These are phyloP conservation scores for Drosophila testacea DNA, from an alignment of 2,888 invertebrate genomes.

Conservation along the genomic window DNA sequence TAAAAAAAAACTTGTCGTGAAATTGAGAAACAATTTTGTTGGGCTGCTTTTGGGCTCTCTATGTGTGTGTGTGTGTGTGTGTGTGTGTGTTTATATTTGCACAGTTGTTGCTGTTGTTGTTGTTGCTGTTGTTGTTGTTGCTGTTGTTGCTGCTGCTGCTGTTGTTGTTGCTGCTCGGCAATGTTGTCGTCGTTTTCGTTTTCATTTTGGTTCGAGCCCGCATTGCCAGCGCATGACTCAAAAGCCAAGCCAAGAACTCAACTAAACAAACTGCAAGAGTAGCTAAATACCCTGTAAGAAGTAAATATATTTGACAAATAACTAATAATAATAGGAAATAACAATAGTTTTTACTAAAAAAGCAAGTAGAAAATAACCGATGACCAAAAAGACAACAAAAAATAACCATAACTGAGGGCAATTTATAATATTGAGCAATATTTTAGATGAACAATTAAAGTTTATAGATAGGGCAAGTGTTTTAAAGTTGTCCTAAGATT, in stretches of 20 bases:
- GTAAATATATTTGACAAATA: background rate
- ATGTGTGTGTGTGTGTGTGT: constrained; percentile 14
- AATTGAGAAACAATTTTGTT: constrained; percentile 66
- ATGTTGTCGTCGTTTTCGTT: constrained; percentile 70
- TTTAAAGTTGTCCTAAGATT: too few species aligned
- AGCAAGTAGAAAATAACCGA: too few species aligned
- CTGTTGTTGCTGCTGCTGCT: constrained; percentile 30
- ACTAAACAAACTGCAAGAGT: constrained; percentile 9
- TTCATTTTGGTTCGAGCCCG: constrained; percentile 56
- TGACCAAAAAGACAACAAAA: too few species aligned
- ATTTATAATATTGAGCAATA: too few species aligned
- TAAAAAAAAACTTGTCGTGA: constrained; percentile 67
- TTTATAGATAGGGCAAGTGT: too few species aligned
- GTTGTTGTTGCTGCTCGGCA: constrained; percentile 40
- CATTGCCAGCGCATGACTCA: constrained; percentile 64
- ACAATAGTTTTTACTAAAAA: too few species aligned
- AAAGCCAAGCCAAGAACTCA: constrained; percentile 43
- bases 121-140: too few species aligned
- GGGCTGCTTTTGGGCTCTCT: constrained; percentile 33
- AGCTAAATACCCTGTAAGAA: constrained; percentile 7
- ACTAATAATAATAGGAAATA: background rate
- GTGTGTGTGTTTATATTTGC: constrained; percentile 61
- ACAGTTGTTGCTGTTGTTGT: constrained; percentile 54
- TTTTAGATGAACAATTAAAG: too few species aligned
- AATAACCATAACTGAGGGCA: too few species aligned